These are phyloP conservation scores for Pseudoips prasinana DNA, from an alignment of 2,888 invertebrate species.

Conservation along the genomic window DNA sequence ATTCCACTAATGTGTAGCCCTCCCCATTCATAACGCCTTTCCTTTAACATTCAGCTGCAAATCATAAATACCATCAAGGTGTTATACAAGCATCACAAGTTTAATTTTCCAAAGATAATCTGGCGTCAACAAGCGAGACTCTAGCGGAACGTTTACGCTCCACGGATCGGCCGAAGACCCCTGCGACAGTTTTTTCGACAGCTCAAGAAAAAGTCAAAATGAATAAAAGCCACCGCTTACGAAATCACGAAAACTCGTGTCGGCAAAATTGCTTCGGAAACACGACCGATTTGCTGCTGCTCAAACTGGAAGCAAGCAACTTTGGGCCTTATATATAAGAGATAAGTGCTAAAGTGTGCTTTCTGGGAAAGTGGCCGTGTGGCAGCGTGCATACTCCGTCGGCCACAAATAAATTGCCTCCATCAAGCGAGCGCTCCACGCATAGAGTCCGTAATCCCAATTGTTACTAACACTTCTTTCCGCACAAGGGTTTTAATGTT, in stretches of 20 bases:
- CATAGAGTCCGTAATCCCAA: slow-evolving; percentile 51
- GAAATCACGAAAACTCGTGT: slow-evolving; percentile 72
- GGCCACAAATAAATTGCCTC: slow-evolving; percentile 53
- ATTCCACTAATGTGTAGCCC: too few relatives aligned
- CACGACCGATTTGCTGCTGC: slow-evolving; percentile 16
- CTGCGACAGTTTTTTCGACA: slow-evolving; percentile 57
- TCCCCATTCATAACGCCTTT: too few relatives aligned
- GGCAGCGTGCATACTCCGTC: slow-evolving; percentile 28
- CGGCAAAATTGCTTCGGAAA: slow-evolving; percentile 53
- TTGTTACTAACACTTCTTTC: slow-evolving; percentile 43
- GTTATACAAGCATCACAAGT: too few relatives aligned
- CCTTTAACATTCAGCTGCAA: too few relatives aligned
- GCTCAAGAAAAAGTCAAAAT: slow-evolving; percentile 52
- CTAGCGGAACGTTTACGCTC: slow-evolving; percentile 47
- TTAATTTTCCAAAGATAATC: slow-evolving; percentile 32
- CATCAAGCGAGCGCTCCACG: slow-evolving; percentile 53
- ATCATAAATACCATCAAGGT: too few relatives aligned
- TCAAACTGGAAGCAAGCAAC: slow-evolving; percentile 11
- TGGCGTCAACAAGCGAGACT: slow-evolving; percentile 20
- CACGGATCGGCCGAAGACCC: slow-evolving; percentile 50
- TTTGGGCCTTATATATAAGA: slow-evolving; percentile 22
- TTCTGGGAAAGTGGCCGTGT: neutral
- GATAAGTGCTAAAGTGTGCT: slow-evolving; percentile 19
- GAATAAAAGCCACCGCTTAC: slow-evolving; percentile 53
- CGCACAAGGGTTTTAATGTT: slow-evolving; percentile 47